phyloP scores from a whole-genome alignment of 2,113 vertebrate species.

The Triplophysa tibetana region DNA sequence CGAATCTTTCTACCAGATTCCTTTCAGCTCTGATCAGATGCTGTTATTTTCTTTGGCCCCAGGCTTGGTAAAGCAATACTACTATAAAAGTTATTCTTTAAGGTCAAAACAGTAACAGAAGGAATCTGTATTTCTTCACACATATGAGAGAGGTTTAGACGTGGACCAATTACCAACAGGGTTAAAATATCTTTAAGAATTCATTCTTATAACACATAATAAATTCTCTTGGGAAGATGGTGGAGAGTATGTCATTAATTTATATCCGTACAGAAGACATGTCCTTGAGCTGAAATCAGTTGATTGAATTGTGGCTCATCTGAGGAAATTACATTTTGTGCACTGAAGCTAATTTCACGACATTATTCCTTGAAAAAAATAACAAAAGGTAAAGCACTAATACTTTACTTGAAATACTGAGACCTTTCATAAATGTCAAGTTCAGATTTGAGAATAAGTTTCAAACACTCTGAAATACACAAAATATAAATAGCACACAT shows the following conservation, averaged over 20 bases:
- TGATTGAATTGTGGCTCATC: conserved; percentile 7
- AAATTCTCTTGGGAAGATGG: background rate
- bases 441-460: background rate
- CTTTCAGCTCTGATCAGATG: background rate
- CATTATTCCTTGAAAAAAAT: background rate
- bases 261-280: background rate
- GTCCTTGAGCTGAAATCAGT: background rate
- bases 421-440: background rate
- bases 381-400: background rate
- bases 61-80: conserved; percentile 20
- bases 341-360: background rate
- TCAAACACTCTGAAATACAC: background rate
- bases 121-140: background rate
- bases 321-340: background rate
- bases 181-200: conserved; percentile 6
- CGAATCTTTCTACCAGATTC: conserved; percentile 10
- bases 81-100: background rate
- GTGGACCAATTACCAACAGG: background rate
- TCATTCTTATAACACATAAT: background rate
- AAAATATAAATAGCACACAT: background rate
- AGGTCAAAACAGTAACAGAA: background rate
- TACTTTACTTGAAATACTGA: background rate
- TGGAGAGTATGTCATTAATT: background rate
- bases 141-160: background rate
- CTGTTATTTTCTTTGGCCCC: conserved; percentile 13